Base-by-base conservation (phyloP, 2,797 vertebrate species). In the Pseudotriccus pelzelni region DNA sequence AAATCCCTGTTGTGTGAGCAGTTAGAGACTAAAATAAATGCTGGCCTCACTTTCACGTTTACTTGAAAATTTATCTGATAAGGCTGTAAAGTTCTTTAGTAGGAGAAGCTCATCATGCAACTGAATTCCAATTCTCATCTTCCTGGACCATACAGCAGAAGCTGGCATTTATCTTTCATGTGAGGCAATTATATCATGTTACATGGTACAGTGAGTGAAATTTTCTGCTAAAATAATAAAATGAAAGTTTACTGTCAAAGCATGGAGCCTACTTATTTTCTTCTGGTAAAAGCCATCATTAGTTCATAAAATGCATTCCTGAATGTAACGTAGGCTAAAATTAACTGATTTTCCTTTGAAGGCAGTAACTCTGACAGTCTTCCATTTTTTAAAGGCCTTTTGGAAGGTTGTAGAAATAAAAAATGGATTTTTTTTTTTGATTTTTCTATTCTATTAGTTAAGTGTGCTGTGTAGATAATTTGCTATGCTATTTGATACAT, bases 181-280 rank as follows among this genome's bases (percentile, higher is more conserved):
- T 69, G 58, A 94, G 89, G 93, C 66, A 86, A 86, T 90, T 94
- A 36, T 27, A 46, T 80, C 70, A 43, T 15, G 36, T 32, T 79
- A 46, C 36, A 39, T 93, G 75, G 59, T 67, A 75, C 59, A 91
- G 39, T 90, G 72, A 97, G 28, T 91, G 64, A 67, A 37, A 41
- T 87, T 96, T 94, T 62, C 69, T 95, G 78, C 78, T 56, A 74
- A 94, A 96, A 93, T 90, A 69, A 91, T 92, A 49, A 92, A 95
- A 88, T 88, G 30, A 14, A 88, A 76, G 24, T 76, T 97, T 96
- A 44, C 37, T 89, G 41, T 93, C 47, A 44, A 91, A 88, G 17
- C 89, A 59, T 60, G 44, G 34, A 94, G 21, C 70, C 52, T 84
- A 27, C 47, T 87, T 68, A 68, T 90, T 97, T 93, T 84, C n/a